phyloP scores from a whole-genome alignment of 2,888 invertebrate genomes.

The Teinopalpus imperialis region DNA sequence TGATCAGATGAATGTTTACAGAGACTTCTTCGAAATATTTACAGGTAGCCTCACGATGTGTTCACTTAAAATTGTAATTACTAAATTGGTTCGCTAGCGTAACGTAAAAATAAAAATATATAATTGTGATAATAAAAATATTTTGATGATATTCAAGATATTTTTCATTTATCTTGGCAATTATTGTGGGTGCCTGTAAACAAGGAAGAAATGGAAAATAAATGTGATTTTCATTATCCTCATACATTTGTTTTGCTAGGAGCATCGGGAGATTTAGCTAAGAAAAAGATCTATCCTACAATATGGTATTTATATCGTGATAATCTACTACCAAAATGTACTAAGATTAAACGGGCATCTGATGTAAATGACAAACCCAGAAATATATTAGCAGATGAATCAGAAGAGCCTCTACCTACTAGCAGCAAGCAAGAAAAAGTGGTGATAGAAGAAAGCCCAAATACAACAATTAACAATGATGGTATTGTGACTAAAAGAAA shows the following conservation, averaged over 20 bases:
- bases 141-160: no score
- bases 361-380: slow-evolving; percentile 34
- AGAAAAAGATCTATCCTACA: slow-evolving; percentile 99
- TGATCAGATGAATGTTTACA: background rate
- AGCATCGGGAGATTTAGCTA: slow-evolving; percentile 95
- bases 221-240: slow-evolving; percentile 69
- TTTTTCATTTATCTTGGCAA: no score
- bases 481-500: slow-evolving; percentile 51
- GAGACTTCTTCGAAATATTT: no score
- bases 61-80: no score
- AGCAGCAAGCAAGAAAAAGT: slow-evolving; percentile 50
- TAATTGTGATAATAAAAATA: no score
- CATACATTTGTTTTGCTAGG: slow-evolving; percentile 75
- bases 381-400: slow-evolving; percentile 65
- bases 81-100: no score
- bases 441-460: slow-evolving; percentile 63
- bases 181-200: slow-evolving; percentile 25
- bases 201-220: slow-evolving; percentile 79
- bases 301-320: slow-evolving; percentile 98
- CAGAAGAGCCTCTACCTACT: slow-evolving; percentile 52
- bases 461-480: slow-evolving; percentile 25
- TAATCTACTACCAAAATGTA: slow-evolving; percentile 92
- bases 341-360: slow-evolving; percentile 74
- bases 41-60: no score
- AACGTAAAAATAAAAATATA: no score